These are phyloP conservation scores for Nanger granti DNA, from an alignment of 2,113 vertebrate genomes.

Conservation along the genomic window DNA sequence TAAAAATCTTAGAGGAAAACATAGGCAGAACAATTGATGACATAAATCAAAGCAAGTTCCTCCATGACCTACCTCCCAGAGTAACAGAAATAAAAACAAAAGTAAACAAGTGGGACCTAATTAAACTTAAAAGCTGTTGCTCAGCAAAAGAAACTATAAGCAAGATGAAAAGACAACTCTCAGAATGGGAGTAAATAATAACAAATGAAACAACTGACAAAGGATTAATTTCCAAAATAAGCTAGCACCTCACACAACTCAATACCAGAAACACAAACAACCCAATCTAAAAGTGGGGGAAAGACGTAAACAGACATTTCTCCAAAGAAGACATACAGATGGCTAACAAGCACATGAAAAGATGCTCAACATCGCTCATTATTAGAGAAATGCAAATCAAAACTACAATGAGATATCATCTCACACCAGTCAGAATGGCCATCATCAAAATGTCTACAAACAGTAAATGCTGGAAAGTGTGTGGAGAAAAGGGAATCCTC, in stretches of 20 bases:
- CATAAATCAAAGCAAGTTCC: neutral
- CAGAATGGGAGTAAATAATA: neutral
- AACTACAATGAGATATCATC: neutral
- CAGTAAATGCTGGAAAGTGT: neutral
- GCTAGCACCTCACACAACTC: neutral
- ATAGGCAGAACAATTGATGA: neutral
- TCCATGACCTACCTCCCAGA: neutral
- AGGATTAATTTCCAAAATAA: neutral
- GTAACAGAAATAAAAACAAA: neutral
- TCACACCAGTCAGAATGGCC: neutral
- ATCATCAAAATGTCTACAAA: neutral
- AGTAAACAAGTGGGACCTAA: neutral
- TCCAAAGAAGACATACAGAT: neutral
- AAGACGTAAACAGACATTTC: neutral
- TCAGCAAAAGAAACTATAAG: neutral
- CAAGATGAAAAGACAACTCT: neutral
- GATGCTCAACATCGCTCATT: neutral
- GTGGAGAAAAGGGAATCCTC: neutral
- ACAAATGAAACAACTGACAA: neutral
- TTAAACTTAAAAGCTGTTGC: neutral
- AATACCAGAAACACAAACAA: neutral
- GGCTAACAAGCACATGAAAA: neutral
- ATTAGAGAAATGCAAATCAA: neutral
- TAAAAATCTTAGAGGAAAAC: neutral
- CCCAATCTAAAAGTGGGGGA: neutral